Conservation (phyloP, 2,888 invertebrate genomes). For the Habroteleia sp. region DNA sequence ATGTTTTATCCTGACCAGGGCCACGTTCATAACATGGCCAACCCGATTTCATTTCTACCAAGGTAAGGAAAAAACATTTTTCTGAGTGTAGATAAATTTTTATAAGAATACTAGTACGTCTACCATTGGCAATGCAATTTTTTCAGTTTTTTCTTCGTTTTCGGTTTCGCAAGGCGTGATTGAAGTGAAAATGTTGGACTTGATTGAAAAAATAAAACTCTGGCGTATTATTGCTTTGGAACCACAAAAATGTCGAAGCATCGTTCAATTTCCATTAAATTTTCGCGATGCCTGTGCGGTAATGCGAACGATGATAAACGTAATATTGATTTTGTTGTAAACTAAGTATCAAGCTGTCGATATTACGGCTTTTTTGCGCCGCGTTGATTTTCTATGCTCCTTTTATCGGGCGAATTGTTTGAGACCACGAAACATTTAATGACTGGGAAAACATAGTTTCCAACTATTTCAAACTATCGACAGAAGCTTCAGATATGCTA, state of each 20-base stretch:
- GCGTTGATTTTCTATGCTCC: constrained; percentile 29
- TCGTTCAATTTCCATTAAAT: constrained; percentile 16
- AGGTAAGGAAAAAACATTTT: too few relatives aligned
- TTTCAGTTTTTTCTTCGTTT: background rate
- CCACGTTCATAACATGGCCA: too few relatives aligned
- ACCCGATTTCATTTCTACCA: too few relatives aligned
- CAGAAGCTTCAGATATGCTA: constrained; percentile 49
- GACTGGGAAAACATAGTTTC: constrained; percentile 50
- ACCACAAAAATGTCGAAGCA: constrained; percentile 1
- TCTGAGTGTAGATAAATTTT: too few relatives aligned
- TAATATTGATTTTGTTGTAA: constrained; percentile 46
- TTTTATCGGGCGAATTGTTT: constrained; percentile 45
- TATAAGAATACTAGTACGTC: too few relatives aligned
- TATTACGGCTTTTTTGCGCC: constrained; percentile 36
- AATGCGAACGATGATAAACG: constrained; percentile 25
- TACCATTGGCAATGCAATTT: background rate
- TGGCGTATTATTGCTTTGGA: background rate
- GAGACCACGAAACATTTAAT: constrained; percentile 57
- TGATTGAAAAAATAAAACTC: background rate
- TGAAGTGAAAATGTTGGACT: background rate
- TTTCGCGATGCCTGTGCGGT: constrained; percentile 13
- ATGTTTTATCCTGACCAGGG: too few relatives aligned
- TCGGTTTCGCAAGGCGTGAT: too few relatives aligned
- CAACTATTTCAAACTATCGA: constrained; percentile 61
- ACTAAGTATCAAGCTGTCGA: constrained; percentile 39